These are phyloP conservation scores for Erannis defoliaria DNA, from an alignment of 2,888 invertebrate species.

Conservation along the genomic window DNA sequence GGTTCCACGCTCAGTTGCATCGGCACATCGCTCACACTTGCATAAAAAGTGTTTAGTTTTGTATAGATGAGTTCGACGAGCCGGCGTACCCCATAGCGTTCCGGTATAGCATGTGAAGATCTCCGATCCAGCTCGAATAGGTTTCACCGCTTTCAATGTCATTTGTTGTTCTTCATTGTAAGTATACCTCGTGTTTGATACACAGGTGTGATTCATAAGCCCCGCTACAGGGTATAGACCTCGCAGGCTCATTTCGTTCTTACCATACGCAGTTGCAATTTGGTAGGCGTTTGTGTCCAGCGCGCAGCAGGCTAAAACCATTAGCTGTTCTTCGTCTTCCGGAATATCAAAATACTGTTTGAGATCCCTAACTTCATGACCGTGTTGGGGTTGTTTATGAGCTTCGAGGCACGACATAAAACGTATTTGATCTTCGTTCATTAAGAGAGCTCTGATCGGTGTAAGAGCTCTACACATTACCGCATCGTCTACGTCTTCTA, in stretches of 20 bases:
- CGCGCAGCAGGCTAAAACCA: constrained; percentile 86
- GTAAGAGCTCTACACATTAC: constrained; percentile 71
- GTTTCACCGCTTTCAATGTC: constrained; percentile 86
- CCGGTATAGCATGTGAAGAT: constrained; percentile 89
- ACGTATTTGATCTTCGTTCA: constrained; percentile 78
- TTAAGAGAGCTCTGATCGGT: constrained; percentile 71
- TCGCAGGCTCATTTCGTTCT: constrained; percentile 82
- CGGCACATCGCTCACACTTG: constrained; percentile 88
- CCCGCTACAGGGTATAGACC: constrained; percentile 90
- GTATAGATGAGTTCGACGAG: constrained; percentile 87
- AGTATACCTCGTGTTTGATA: constrained; percentile 88
- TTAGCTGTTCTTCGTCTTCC: constrained; percentile 84
- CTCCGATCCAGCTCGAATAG: constrained; percentile 87
- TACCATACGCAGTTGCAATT: constrained; percentile 78
- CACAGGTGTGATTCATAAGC: constrained; percentile 90
- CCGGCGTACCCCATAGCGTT: constrained; percentile 89
- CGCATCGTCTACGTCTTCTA: constrained; percentile 70
- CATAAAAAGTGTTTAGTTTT: constrained; percentile 90
- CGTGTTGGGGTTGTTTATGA: constrained; percentile 84
- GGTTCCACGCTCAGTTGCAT: constrained; percentile 89
- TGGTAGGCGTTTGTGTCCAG: constrained; percentile 91
- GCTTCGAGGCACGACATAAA: constrained; percentile 84
- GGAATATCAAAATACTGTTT: constrained; percentile 81
- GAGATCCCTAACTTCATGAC: constrained; percentile 85
- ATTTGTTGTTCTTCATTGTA: constrained; percentile 87